Percentiles rank a stretch among this genome's conserved stretches.
phyloP scores from a whole-genome alignment of 1,140 invertebrate species.

The Watersipora subatra region DNA sequence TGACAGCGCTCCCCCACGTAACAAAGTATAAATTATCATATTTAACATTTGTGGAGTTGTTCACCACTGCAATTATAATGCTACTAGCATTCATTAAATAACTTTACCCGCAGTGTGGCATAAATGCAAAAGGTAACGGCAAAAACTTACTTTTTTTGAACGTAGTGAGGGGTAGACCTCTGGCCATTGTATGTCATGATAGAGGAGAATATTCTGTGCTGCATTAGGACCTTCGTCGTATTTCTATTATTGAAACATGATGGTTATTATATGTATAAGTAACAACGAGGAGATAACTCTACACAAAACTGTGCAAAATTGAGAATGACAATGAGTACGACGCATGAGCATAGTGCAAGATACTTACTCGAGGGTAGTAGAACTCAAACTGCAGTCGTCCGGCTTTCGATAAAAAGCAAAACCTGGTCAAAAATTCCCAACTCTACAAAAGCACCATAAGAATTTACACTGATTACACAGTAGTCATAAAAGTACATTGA shows the following conservation, averaged over 20 bases:
- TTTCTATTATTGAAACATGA: background rate
- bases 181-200: background rate
- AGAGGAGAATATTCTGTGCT: background rate
- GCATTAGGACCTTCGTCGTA: background rate
- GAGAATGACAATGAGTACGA: background rate
- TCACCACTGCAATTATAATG: no score
- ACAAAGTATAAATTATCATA: no score
- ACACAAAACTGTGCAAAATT: background rate
- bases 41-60: no score
- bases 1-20: no score
- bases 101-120: no score
- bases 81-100: no score
- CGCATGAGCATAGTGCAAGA: background rate
- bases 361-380: conserved; percentile 49
- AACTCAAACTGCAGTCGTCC: conserved; percentile 65
- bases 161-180: background rate
- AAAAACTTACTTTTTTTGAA: no score
- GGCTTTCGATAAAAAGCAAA: conserved; percentile 65
- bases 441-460: conserved; percentile 47
- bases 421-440: conserved; percentile 66
- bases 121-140: no score
- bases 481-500: no score
- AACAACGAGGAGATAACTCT: no score
- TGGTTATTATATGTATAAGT: no score
- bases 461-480: no score